phyloP scores from a whole-genome alignment of 2,888 invertebrate genomes.

The Tetrapedia diversipes region DNA sequence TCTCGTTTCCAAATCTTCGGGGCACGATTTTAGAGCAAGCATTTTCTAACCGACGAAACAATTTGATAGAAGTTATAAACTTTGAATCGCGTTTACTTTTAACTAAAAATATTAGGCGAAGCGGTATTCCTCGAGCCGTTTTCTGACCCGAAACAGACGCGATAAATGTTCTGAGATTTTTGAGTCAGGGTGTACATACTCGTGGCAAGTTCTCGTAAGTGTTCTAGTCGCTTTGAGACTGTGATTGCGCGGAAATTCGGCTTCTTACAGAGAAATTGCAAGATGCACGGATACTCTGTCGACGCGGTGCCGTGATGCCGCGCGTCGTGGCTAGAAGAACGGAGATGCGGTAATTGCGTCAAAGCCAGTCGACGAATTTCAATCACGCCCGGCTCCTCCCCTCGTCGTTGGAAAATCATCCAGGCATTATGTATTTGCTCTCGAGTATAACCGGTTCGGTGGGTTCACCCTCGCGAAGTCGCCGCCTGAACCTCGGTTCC shows the following conservation, averaged over 20 bases:
- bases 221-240: background rate
- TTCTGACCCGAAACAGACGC: too few species aligned
- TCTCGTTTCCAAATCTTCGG: too few species aligned
- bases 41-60: too few species aligned
- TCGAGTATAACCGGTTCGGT: slow-evolving; percentile 80
- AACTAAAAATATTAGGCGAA: too few species aligned
- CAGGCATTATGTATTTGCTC: slow-evolving; percentile 83
- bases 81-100: too few species aligned
- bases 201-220: background rate
- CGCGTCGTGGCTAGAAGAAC: slow-evolving; percentile 64
- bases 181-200: too few species aligned
- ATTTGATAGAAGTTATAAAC: too few species aligned
- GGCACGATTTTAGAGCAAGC: too few species aligned
- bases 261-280: background rate
- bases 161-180: too few species aligned
- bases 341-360: slow-evolving; percentile 80
- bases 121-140: too few species aligned
- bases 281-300: background rate
- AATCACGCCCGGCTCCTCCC: slow-evolving; percentile 76
- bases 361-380: slow-evolving; percentile 82
- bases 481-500: slow-evolving; percentile 71
- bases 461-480: slow-evolving; percentile 74
- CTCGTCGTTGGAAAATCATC: slow-evolving; percentile 77
- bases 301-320: background rate
- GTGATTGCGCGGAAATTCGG: background rate